These are phyloP conservation scores for Caenorhabditis afra DNA, from an alignment of 2,888 invertebrate genomes.

Conservation along the genomic window DNA sequence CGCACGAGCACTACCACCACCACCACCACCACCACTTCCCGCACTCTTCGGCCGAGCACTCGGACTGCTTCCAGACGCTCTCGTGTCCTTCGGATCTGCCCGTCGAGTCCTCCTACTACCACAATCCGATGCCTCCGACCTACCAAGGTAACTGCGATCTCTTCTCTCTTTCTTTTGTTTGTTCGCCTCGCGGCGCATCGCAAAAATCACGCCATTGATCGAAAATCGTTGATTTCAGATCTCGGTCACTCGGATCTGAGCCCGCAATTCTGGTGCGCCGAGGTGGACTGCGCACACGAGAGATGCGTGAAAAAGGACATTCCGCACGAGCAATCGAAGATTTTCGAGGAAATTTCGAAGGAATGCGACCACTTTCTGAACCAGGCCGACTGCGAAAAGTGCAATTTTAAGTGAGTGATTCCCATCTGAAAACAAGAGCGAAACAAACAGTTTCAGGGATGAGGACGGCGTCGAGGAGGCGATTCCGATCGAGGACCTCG, in stretches of 20 bases:
- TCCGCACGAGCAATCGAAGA: conserved; percentile 49
- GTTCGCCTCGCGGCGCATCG: neutral
- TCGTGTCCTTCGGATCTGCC: conserved; percentile 56
- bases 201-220: neutral
- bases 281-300: conserved; percentile 48
- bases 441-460: conserved; percentile 28
- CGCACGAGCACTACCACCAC: conserved; percentile 52
- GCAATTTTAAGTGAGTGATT: conserved; percentile 50
- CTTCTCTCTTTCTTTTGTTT: neutral
- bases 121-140: conserved; percentile 29
- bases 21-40: conserved; percentile 58
- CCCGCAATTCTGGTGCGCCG: conserved; percentile 47
- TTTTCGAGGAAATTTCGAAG: conserved; percentile 63
- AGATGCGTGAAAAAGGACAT: conserved; percentile 29
- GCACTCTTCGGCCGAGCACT: conserved; percentile 50
- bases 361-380: conserved; percentile 67
- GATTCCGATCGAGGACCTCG: conserved; percentile 60
- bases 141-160: conserved; percentile 27
- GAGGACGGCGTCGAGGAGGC: conserved; percentile 53
- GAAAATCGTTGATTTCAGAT: conserved; percentile 10
- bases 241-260: conserved; percentile 37
- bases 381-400: conserved; percentile 56
- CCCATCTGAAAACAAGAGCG: neutral
- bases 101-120: conserved; percentile 45
- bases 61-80: conserved; percentile 55